These are phyloP conservation scores for Aphelinus atriplicis DNA, from an alignment of 1,140 invertebrate genomes.

Conservation along the genomic window DNA sequence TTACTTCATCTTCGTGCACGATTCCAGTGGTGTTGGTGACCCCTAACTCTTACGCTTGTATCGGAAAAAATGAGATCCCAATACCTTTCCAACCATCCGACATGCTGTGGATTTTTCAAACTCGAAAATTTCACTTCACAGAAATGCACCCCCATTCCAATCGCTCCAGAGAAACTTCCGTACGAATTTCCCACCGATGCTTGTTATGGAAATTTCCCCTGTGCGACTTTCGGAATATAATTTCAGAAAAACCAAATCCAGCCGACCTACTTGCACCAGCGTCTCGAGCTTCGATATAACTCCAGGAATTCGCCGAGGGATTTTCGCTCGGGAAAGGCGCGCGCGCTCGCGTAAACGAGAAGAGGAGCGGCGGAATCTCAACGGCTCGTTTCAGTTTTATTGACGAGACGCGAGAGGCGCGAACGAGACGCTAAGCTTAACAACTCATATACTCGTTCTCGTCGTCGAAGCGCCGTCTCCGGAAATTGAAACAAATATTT, in stretches of 20 bases:
- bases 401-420: conserved; percentile 47
- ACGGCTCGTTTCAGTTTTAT: conserved; percentile 56
- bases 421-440: conserved; percentile 46
- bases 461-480: conserved; percentile 20
- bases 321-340: conserved; percentile 29
- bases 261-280: conserved; percentile 10
- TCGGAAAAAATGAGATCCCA: too few relatives aligned
- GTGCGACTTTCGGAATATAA: too few relatives aligned
- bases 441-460: conserved; percentile 56
- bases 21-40: too few relatives aligned
- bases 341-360: conserved; percentile 28
- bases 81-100: too few relatives aligned
- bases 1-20: too few relatives aligned
- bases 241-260: not conserved
- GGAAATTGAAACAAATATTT: conserved; percentile 61
- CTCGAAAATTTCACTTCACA: too few relatives aligned
- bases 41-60: too few relatives aligned
- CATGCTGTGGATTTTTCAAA: too few relatives aligned
- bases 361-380: conserved; percentile 46
- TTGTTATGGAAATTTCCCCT: too few relatives aligned
- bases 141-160: too few relatives aligned
- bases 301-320: not conserved
- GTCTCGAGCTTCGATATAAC: not conserved
- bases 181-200: too few relatives aligned
- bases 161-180: conserved; percentile 12